Base-by-base conservation (phyloP, 2,113 vertebrate species). In the Sprattus sprattus region DNA sequence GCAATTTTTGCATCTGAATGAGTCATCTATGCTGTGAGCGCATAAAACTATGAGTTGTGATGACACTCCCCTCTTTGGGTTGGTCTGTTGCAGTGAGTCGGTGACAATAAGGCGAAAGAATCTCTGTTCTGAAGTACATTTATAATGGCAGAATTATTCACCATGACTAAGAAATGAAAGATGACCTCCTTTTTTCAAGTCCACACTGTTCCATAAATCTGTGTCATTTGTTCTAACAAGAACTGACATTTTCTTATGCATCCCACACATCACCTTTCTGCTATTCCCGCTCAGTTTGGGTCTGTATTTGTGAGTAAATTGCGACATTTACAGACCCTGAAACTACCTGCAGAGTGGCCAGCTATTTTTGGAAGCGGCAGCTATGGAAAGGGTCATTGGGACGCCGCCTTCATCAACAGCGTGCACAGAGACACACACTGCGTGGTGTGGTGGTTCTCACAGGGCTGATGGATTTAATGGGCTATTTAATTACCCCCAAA, bases 401-500 rank as follows among this genome's bases (percentile, higher is more conserved):
- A 78, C 11, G 71, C 32, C 11, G 71, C 32, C 71, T 32, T 78
- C 71, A 78, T 78, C 71, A 78, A 78, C 71, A 78, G 25, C 28
- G 15, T 5, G 16, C 28, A 32, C 25, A 32, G 18, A 78, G 71
- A 78, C 18, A 39, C 67, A 67, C 71, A 44, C 2, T 44, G 11
- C 32, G 25, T 78, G 71, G 71, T 78, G 28, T 13, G 71, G 28
- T 78, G 32, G n/a, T n/a, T n/a, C 32, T 78, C 71, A 6, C 15
- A 18, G 10, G 71, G 71, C 28, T 15, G 71, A 39, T 39, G 71
- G 32, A 78, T 78, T 78, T 78, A 78, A 78, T 78, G 71, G 25
- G 71, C 71, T 78, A 78, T 78, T 78, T 39, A 78, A 78, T 78
- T 78, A 78, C 71, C 71, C 71, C 20, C n/a, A n/a, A n/a, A 15